phyloP scores from a whole-genome alignment of 2,113 vertebrate species.

The Falco punctatus region DNA sequence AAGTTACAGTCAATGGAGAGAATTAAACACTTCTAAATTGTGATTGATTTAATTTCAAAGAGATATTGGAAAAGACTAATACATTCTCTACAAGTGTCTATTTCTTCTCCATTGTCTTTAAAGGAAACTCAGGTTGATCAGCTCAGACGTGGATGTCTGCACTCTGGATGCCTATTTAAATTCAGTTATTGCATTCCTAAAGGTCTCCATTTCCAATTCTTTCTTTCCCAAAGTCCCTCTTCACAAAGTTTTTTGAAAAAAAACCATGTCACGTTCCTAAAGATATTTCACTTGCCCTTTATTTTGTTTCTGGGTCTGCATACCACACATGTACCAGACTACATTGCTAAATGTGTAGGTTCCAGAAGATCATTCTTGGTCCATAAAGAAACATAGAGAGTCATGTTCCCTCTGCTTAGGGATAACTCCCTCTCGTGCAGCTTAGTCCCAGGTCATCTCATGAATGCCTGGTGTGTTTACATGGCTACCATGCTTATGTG shows the following conservation, averaged over 20 bases:
- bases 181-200: background rate
- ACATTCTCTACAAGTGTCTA: background rate
- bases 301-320: background rate
- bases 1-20: background rate
- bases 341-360: background rate
- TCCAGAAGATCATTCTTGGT: background rate
- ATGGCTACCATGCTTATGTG: fast-evolving
- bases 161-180: background rate
- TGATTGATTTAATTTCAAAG: background rate
- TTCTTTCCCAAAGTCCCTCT: background rate
- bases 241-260: background rate
- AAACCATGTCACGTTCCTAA: background rate
- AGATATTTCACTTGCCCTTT: background rate
- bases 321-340: background rate
- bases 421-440: background rate
- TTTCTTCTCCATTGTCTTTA: background rate
- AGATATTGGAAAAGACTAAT: background rate
- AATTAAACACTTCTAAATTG: background rate
- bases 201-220: background rate
- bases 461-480: background rate
- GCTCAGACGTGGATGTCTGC: background rate
- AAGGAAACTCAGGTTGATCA: background rate
- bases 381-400: background rate
- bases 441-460: fast-evolving
- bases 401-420: background rate